Percentiles rank a stretch among this genome's conserved stretches.
Conservation (phyloP, 2,888 invertebrate species). For the Pristionchus mayeri region DNA sequence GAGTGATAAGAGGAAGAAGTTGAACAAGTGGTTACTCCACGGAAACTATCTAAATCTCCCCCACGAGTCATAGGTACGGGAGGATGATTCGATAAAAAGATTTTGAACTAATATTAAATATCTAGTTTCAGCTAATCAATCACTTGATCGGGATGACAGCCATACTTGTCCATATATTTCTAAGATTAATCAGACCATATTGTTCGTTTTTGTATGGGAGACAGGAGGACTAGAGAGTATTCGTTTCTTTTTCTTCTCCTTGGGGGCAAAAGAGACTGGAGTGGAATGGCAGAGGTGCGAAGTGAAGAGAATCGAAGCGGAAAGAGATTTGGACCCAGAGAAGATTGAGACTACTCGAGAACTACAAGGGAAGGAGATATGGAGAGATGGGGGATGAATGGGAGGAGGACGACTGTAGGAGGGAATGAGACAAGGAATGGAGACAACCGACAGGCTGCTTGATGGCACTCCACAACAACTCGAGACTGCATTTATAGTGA, state of each 20-base stretch:
- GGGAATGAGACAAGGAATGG: not conserved
- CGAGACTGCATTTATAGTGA: not conserved
- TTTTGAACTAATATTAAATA: no score
- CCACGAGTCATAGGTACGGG: no score
- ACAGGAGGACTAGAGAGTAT: not conserved
- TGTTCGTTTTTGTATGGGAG: not conserved
- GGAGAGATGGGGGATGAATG: not conserved
- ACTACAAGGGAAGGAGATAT: not conserved
- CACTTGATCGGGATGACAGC: no score
- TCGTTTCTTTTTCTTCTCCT: not conserved
- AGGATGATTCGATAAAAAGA: no score
- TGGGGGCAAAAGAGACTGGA: not conserved
- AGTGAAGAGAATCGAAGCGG: not conserved
- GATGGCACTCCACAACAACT: not conserved
- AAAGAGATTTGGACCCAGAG: not conserved
- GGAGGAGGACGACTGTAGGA: not conserved
- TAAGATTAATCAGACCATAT: not conserved
- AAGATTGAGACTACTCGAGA: no score
- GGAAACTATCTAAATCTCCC: not conserved
- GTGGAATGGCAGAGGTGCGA: not conserved
- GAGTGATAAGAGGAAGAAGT: slow-evolving; percentile 21
- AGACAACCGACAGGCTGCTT: not conserved
- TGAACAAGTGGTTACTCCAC: not conserved
- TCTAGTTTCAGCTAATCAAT: no score
- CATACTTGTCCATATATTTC: not conserved